Evolutionary conservation across 2,113 vertebrate genomes (phyloP).

Genomic region (Suncus etruscus): DNA sequence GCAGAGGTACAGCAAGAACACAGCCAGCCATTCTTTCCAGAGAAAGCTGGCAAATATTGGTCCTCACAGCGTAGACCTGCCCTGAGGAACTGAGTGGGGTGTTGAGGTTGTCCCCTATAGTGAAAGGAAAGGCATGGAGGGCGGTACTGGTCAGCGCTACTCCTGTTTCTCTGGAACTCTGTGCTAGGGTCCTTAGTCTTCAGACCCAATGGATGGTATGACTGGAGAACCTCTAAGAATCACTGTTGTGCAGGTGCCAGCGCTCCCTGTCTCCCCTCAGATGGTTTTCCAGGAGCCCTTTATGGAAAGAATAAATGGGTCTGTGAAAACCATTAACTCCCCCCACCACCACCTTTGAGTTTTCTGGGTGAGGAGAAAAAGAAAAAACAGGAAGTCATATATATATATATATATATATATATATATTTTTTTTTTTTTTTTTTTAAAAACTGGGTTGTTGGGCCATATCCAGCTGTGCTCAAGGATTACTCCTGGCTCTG

Average conservation of each 20-base stretch:
- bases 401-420: too few relatives aligned
- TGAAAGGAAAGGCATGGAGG: not conserved
- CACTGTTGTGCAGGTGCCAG: not conserved
- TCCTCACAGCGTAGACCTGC: not conserved
- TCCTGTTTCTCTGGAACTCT: not conserved
- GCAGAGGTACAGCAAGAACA: not conserved
- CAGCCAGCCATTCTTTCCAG: not conserved
- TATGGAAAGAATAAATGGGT: not conserved
- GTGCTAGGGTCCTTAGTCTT: not conserved
- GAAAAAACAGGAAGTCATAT: too few relatives aligned
- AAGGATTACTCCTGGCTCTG: too few relatives aligned
- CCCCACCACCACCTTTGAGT: not conserved
- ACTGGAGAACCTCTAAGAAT: slow-evolving; percentile 5
- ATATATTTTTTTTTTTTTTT: too few relatives aligned
- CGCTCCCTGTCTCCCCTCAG: not conserved
- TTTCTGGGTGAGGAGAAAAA: not conserved
- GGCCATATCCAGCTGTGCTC: too few relatives aligned
- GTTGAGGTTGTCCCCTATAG: not conserved
- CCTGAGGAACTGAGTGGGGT: not conserved
- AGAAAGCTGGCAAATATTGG: not conserved
- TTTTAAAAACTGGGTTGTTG: too few relatives aligned
- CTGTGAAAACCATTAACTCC: not conserved
- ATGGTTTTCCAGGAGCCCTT: not conserved
- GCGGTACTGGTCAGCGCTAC: not conserved
- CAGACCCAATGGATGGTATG: not conserved